phyloP scores from a whole-genome alignment of 2,888 invertebrate genomes.

The Galerucella pusilla region DNA sequence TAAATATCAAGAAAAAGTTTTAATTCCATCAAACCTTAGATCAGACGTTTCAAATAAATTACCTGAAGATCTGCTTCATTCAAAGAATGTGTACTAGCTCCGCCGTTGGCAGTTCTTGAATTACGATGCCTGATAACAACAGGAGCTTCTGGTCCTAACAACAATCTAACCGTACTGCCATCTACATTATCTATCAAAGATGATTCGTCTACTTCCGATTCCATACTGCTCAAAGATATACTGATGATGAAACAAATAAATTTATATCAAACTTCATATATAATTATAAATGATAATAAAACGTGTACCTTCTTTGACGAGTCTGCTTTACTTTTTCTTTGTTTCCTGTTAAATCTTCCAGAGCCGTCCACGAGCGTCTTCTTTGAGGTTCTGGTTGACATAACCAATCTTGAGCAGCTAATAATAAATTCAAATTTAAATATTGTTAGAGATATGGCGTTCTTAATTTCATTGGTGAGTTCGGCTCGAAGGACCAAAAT shows the following conservation, averaged over 20 bases:
- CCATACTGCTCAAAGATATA: constrained; percentile 82
- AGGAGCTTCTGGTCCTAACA: constrained; percentile 66
- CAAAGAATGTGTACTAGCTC: constrained; percentile 80
- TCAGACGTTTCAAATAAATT: neutral
- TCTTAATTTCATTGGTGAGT: too few species aligned
- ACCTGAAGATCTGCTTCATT: constrained; percentile 90
- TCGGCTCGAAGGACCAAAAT: neutral
- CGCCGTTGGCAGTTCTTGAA: constrained; percentile 69
- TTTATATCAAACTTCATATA: neutral
- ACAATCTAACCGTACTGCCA: constrained; percentile 69
- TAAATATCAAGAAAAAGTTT: constrained; percentile 58
- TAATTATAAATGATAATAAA: constrained; percentile 1
- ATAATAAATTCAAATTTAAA: neutral
- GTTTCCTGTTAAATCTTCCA: constrained; percentile 75
- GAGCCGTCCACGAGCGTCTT: constrained; percentile 88
- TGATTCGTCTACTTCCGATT: constrained; percentile 85
- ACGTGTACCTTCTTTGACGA: constrained; percentile 68
- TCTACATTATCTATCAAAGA: constrained; percentile 66
- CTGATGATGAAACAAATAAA: constrained; percentile 60
- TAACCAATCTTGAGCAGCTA: constrained; percentile 64
- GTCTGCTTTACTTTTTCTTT: constrained; percentile 67
- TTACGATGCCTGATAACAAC: constrained; percentile 59
- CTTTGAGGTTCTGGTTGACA: constrained; percentile 67
- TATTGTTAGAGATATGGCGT: too few species aligned
- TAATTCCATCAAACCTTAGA: neutral